Evolutionary conservation across 2,888 invertebrate species (phyloP).

Genomic region (Lordiphosa fenestrarum): DNA sequence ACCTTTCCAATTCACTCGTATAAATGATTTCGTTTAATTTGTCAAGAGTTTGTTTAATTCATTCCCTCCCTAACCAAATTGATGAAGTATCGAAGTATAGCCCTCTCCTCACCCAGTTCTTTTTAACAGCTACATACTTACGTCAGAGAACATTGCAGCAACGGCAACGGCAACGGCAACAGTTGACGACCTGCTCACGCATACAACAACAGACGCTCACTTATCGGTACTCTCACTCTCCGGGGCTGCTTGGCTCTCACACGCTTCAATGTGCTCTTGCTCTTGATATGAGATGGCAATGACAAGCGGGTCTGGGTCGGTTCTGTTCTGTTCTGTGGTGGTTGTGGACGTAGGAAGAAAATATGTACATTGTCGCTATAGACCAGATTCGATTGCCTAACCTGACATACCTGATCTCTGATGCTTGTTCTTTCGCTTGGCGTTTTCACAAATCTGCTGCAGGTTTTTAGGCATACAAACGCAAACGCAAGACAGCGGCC

Average conservation of each 20-base stretch:
- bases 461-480: slow-evolving; percentile 64
- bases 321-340: too few species aligned
- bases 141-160: slow-evolving; percentile 51
- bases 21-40: too few species aligned
- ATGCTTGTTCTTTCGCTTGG: neutral
- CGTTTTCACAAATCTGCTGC: slow-evolving; percentile 50
- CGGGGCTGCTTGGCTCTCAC: slow-evolving; percentile 1
- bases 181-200: slow-evolving; percentile 1
- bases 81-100: neutral
- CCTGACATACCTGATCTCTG: neutral
- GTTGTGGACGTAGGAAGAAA: neutral
- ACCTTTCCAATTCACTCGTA: too few species aligned
- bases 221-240: slow-evolving; percentile 6
- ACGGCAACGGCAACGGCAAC: neutral
- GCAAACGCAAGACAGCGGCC: slow-evolving; percentile 2
- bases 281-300: too few species aligned
- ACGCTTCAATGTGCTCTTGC: neutral
- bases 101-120: slow-evolving; percentile 13
- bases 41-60: too few species aligned
- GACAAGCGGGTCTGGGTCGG: too few species aligned
- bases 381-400: neutral
- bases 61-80: too few species aligned
- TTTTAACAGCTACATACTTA: slow-evolving; percentile 37
- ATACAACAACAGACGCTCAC: neutral
- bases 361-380: neutral